These are phyloP conservation scores for Menidia beryllina DNA, from an alignment of 2,113 vertebrate genomes.

Conservation along the genomic window DNA sequence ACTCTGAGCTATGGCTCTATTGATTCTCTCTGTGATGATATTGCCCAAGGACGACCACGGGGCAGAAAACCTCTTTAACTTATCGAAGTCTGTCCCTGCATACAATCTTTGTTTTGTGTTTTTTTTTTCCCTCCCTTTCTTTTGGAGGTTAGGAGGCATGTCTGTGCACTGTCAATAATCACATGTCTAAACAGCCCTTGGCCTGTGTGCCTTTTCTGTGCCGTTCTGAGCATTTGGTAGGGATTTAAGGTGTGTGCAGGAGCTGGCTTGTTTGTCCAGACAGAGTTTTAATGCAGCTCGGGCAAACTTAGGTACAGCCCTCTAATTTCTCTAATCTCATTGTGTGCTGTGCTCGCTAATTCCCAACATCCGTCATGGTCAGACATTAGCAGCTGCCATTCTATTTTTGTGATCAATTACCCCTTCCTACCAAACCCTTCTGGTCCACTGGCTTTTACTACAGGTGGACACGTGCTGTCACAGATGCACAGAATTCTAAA, in stretches of 20 bases:
- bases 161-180: conserved; percentile 45
- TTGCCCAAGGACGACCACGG: conserved; percentile 73
- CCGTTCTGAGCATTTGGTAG: background rate
- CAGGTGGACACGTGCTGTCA: conserved; percentile 49
- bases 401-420: conserved; percentile 38
- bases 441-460: conserved; percentile 41
- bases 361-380: conserved; percentile 47
- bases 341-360: conserved; percentile 33
- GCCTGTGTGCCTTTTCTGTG: conserved; percentile 8
- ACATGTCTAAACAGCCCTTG: conserved; percentile 42
- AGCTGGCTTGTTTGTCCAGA: too few relatives aligned
- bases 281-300: conserved; percentile 10
- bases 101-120: conserved; percentile 3
- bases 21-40: conserved; percentile 79
- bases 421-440: conserved; percentile 47
- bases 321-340: conserved; percentile 29
- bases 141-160: background rate
- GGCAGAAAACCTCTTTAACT: conserved; percentile 71
- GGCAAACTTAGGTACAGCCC: conserved; percentile 24
- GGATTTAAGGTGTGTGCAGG: conserved; percentile 6
- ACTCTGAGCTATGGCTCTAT: conserved; percentile 76
- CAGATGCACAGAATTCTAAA: conserved; percentile 56
- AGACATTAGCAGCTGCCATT: conserved; percentile 58
- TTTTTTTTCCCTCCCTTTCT: background rate
- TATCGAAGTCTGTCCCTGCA: conserved; percentile 30